Conservation (phyloP, 2,113 vertebrate species). For the Hydrolagus affinis region DNA sequence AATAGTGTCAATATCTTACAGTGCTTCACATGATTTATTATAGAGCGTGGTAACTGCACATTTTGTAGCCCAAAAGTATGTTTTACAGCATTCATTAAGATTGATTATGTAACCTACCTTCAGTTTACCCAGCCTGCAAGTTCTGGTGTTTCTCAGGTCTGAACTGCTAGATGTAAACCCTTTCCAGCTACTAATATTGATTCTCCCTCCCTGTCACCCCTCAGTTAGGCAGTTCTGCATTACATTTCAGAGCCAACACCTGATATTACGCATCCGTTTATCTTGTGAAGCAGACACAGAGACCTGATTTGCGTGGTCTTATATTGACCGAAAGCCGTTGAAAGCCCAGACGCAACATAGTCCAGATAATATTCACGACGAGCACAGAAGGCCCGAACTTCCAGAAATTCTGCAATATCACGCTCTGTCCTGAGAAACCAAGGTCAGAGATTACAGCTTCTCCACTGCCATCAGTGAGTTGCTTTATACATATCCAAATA, state of each 20-base stretch:
- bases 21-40: too few relatives aligned
- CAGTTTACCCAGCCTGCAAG: not conserved
- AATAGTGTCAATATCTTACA: too few relatives aligned
- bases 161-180: not conserved
- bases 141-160: not conserved
- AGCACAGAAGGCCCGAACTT: not conserved
- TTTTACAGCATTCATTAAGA: too few relatives aligned
- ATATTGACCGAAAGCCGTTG: not conserved
- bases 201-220: not conserved
- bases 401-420: not conserved
- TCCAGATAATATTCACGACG: not conserved
- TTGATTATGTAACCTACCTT: not conserved
- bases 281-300: not conserved
- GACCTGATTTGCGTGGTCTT: not conserved
- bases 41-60: too few relatives aligned
- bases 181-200: not conserved
- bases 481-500: not conserved
- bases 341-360: too few relatives aligned
- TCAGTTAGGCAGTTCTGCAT: not conserved
- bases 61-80: too few relatives aligned
- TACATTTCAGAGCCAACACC: not conserved
- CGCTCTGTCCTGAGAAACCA: not conserved
- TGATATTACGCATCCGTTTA: not conserved
- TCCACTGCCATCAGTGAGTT: conserved; percentile 21
- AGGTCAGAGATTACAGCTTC: not conserved